Evolutionary conservation across 1,140 invertebrate genomes (phyloP).

Genomic region (Brachionus rotundiformis): DNA sequence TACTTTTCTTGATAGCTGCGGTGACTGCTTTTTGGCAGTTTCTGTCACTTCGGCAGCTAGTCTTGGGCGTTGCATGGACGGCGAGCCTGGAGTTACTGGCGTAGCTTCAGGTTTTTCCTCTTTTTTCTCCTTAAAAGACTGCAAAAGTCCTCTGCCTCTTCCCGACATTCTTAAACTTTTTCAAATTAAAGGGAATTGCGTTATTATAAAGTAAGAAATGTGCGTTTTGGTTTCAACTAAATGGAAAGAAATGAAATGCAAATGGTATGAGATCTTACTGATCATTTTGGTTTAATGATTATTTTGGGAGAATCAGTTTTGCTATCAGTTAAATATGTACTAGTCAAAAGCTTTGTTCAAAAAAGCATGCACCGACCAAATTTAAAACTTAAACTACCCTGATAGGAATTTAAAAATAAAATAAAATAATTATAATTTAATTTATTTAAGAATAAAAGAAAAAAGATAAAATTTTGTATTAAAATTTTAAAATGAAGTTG

Average conservation of each 20-base stretch:
- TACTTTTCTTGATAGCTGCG: neutral
- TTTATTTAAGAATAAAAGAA: neutral
- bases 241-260: neutral
- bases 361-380: slow-evolving; percentile 34
- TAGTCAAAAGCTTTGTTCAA: neutral
- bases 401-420: neutral
- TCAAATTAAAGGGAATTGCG: slow-evolving; percentile 26
- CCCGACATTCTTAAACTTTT: slow-evolving; percentile 30
- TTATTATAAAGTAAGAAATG: slow-evolving; percentile 15
- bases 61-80: neutral
- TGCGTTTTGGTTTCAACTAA: neutral
- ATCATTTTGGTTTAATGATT: neutral
- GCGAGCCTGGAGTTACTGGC: neutral
- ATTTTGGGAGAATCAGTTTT: slow-evolving; percentile 5
- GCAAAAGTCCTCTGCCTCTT: slow-evolving; percentile 13
- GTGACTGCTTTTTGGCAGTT: neutral
- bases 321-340: neutral
- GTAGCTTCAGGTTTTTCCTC: slow-evolving; percentile 28
- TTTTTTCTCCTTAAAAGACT: slow-evolving; percentile 37
- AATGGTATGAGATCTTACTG: neutral
- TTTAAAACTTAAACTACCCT: neutral
- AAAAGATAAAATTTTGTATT: too few relatives aligned
- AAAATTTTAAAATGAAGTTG: too few relatives aligned
- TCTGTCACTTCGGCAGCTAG: neutral
- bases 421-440: neutral